These are phyloP conservation scores for Macrotis lagotis DNA, from an alignment of 2,113 vertebrate species.

Conservation along the genomic window DNA sequence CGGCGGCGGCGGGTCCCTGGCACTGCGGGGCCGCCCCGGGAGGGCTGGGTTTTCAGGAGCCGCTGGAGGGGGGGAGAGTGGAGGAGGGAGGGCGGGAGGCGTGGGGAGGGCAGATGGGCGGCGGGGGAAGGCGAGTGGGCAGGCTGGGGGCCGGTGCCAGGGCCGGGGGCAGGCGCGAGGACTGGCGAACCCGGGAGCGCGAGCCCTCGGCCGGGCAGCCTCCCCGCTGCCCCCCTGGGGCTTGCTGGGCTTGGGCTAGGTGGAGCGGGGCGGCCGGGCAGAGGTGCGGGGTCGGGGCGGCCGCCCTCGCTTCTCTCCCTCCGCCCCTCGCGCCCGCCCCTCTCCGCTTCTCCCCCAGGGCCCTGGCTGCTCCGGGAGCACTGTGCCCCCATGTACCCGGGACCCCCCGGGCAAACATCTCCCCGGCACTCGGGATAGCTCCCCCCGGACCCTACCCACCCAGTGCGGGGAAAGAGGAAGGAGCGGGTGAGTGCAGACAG, in stretches of 20 bases:
- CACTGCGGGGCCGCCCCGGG: slow-evolving; percentile 56
- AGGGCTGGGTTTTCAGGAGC: slow-evolving; percentile 2
- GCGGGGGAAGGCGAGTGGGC: neutral
- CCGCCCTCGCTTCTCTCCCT: slow-evolving; percentile 22
- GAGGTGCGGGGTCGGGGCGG: neutral
- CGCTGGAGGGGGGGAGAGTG: neutral
- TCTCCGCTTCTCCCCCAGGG: neutral
- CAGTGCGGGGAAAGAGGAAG: too few species aligned
- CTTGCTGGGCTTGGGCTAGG: neutral
- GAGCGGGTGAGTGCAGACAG: neutral
- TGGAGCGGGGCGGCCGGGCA: neutral
- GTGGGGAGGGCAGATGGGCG: neutral
- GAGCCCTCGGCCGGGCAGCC: neutral
- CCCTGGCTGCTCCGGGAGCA: neutral
- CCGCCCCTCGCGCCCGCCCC: slow-evolving; percentile 74
- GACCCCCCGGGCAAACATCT: neutral
- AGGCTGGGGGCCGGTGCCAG: neutral
- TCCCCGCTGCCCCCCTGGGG: neutral
- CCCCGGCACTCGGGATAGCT: neutral
- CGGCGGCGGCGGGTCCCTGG: slow-evolving; percentile 61
- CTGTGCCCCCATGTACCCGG: neutral
- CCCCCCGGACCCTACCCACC: neutral
- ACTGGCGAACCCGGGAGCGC: neutral
- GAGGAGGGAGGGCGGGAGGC: neutral
- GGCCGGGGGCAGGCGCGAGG: neutral